Evolutionary conservation across 2,888 invertebrate species (phyloP), one percentile per base, ranked within the genome.

Genomic region (Machimus atricapillus): DNA sequence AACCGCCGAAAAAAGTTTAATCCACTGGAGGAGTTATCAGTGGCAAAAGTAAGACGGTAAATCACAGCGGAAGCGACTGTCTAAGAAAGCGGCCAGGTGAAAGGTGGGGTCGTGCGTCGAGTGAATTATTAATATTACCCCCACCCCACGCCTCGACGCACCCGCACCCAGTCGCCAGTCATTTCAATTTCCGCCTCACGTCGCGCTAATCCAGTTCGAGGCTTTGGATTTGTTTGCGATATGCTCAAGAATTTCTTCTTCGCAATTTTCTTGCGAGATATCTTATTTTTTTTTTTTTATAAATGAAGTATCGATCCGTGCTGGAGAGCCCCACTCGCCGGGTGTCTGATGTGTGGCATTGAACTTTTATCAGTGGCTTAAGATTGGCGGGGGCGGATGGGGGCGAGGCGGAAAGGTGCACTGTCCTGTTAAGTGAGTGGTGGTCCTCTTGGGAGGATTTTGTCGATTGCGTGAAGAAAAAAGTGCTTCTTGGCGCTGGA

Each of bases 281-380:
- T 52, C 16, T 52, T 7, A 34, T 34, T 34, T 19, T 52, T n/a
- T 16, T 82, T 82, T 12, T 46, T 12, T 46, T 82, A 12, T 58
- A 82, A 82, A 66, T 40, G 82, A 82, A 9, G 82, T 82, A 82
- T 82, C 58, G 82, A 82, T 82, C 82, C 52, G 8, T 1, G 34
- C 37, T 82, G 23, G 27, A 58, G n/a, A 82, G 19, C 66, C n/a
- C 82, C 52, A 58, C 82, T 82, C 58, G 40, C 34, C 34, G 58
- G 82, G 34, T 58, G 82, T 82, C 82, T 82, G 82, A 82, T 82
- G 82, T 58, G 82, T 82, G 82, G 82, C 82, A 82, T 82, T 82
- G 82, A 82, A 82, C 82, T 82, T 82, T 82, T 82, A 82, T 82
- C 19, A n/a, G 19, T 40, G 46, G 46, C 58, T 23, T 19, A 37